phyloP scores from a whole-genome alignment of 2,888 invertebrate genomes.

The Zelleria hepariella region DNA sequence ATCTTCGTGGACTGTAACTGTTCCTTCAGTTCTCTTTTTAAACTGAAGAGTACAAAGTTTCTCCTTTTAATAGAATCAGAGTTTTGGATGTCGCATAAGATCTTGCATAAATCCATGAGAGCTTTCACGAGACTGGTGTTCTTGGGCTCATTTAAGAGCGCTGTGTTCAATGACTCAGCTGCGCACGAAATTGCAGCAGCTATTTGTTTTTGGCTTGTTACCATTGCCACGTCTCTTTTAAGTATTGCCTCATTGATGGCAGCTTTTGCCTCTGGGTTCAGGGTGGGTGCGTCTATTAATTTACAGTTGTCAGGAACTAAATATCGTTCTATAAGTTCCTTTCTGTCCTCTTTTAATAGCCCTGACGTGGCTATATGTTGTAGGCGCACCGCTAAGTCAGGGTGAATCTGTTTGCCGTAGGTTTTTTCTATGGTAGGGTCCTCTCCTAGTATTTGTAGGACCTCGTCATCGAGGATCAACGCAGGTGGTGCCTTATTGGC shows the following conservation, averaged over 20 bases:
- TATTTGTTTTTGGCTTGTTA: constrained; percentile 17
- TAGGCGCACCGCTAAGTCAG: constrained; percentile 15
- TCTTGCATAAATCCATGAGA: constrained; percentile 13
- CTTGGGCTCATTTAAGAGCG: constrained; percentile 7
- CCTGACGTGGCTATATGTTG: constrained; percentile 16
- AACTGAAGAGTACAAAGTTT: constrained; percentile 9
- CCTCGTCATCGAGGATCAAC: constrained; percentile 5
- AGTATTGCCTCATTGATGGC: constrained; percentile 13
- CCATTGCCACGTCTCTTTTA: constrained; percentile 18
- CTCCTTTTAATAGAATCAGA: constrained; percentile 12
- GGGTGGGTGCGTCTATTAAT: constrained; percentile 17
- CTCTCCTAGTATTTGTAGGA: constrained; percentile 12
- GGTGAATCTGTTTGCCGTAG: constrained; percentile 16
- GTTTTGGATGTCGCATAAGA: constrained; percentile 14
- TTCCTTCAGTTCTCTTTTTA: constrained; percentile 18
- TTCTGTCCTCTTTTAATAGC: constrained; percentile 13
- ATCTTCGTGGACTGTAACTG: constrained; percentile 15
- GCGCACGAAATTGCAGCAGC: constrained; percentile 14
- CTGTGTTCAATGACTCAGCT: constrained; percentile 10
- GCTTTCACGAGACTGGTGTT: constrained; percentile 5
- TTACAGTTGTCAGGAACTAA: constrained; percentile 16
- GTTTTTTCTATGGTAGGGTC: constrained; percentile 12
- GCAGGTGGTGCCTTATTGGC: too few relatives aligned
- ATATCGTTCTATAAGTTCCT: constrained; percentile 16
- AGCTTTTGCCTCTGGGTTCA: constrained; percentile 19